A percentile compares a stretch with the other conserved stretches of the same genome.
phyloP scores from a whole-genome alignment of 1,140 invertebrate species.

The Meloidogyne hapla region DNA sequence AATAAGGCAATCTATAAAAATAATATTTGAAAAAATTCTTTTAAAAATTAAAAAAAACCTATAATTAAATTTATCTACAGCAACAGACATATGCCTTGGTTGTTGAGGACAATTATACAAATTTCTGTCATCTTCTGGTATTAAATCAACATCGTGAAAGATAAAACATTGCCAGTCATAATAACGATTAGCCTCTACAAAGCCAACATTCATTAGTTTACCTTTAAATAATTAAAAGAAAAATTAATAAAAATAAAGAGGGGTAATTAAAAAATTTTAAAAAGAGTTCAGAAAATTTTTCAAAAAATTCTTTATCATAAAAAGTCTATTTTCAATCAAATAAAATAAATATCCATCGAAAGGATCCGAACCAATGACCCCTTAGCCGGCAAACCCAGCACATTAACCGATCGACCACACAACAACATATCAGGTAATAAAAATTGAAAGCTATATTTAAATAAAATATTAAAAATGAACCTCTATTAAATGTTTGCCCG shows the following conservation, averaged over 20 bases:
- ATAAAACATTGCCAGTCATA: conserved; percentile 76
- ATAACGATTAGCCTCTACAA: conserved; percentile 64
- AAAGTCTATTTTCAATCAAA: no score
- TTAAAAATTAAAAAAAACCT: conserved; percentile 67
- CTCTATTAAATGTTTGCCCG: conserved; percentile 75
- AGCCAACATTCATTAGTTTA: conserved; percentile 88
- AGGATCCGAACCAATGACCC: no score
- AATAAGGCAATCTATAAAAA: conserved; percentile 46
- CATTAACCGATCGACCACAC: neutral
- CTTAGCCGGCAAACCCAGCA: neutral
- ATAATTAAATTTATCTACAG: conserved; percentile 84
- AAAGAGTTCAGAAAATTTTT: no score
- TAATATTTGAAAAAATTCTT: conserved; percentile 1
- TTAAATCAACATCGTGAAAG: conserved; percentile 89
- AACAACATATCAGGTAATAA: neutral
- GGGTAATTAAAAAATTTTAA: no score
- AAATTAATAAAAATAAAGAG: no score
- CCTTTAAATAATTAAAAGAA: no score
- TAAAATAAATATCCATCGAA: no score
- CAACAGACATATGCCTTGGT: conserved; percentile 81
- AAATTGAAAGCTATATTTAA: neutral
- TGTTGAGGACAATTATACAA: conserved; percentile 85
- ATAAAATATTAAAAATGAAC: neutral
- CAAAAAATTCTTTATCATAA: no score
- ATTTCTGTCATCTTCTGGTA: conserved; percentile 83